These are phyloP conservation scores for Platysternon megacephalum DNA, from an alignment of 2,113 vertebrate species.

Conservation along the genomic window DNA sequence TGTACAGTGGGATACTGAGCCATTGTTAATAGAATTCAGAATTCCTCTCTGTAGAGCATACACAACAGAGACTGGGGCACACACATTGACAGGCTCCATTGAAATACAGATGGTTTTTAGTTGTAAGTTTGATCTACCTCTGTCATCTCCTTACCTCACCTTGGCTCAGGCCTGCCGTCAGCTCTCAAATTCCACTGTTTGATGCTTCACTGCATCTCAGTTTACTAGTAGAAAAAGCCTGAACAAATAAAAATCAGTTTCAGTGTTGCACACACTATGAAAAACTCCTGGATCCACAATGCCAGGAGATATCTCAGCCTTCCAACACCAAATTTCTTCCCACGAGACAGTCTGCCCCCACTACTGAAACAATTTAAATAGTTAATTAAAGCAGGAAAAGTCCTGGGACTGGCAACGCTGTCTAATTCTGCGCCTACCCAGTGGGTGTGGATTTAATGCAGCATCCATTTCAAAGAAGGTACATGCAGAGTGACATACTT, in stretches of 20 bases:
- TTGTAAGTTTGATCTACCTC: not conserved
- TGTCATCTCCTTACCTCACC: not conserved
- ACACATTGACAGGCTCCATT: not conserved
- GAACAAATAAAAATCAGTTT: not conserved
- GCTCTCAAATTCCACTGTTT: not conserved
- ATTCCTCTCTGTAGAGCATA: not conserved
- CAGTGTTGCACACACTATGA: not conserved
- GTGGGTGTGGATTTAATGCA: not conserved
- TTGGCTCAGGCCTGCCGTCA: not conserved
- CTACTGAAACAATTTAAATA: too few species aligned
- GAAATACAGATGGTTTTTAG: accelerated
- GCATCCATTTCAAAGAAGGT: not conserved
- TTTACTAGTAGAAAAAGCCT: not conserved
- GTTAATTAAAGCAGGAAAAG: not conserved
- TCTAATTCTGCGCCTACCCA: not conserved
- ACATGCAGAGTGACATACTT: accelerated
- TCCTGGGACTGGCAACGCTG: not conserved
- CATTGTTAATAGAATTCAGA: not conserved
- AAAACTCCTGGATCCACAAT: not conserved
- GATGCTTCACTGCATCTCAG: not conserved
- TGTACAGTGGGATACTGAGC: not conserved
- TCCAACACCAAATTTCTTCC: not conserved
- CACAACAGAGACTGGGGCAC: not conserved
- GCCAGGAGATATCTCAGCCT: not conserved
- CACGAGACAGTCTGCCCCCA: too few species aligned